Conservation (phyloP, 1,140 invertebrate genomes). For the Metopolophium dirhodum region DNA sequence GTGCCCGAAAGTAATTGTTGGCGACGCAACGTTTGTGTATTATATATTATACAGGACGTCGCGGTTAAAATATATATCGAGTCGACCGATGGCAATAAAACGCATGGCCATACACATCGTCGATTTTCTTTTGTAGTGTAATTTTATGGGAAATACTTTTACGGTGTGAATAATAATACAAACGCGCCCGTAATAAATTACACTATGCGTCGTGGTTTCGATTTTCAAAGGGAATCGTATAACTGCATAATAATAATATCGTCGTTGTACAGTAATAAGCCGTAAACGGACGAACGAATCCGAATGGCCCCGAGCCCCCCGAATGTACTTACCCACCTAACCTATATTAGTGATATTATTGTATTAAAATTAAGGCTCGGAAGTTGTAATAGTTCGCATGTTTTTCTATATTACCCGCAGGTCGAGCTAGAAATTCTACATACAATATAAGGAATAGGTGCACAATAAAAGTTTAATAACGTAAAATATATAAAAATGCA, state of each 20-base stretch:
- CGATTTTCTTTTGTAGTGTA: conserved; percentile 19
- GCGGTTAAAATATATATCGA: not conserved
- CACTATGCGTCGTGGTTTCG: not conserved
- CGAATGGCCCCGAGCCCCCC: not conserved
- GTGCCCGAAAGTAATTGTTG: not conserved
- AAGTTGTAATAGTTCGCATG: not conserved
- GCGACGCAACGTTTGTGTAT: not conserved
- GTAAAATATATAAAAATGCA: not conserved
- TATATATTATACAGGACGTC: not conserved
- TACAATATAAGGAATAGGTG: no score
- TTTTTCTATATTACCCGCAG: not conserved
- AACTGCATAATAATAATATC: conserved; percentile 1
- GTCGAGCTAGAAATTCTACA: not conserved
- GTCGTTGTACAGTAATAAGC: not conserved
- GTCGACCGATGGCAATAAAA: conserved; percentile 20
- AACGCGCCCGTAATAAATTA: conserved; percentile 10
- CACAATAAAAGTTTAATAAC: not conserved
- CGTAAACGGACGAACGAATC: not conserved
- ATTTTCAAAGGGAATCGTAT: conserved; percentile 19
- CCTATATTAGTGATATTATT: not conserved
- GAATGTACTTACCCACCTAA: not conserved
- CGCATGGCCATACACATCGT: not conserved
- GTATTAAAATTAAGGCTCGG: not conserved
- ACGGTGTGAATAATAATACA: conserved; percentile 6
- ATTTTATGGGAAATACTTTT: conserved; percentile 26